These are phyloP conservation scores for Platyrinchus mystaceus DNA, from an alignment of 2,797 vertebrate genomes.

Conservation along the genomic window DNA sequence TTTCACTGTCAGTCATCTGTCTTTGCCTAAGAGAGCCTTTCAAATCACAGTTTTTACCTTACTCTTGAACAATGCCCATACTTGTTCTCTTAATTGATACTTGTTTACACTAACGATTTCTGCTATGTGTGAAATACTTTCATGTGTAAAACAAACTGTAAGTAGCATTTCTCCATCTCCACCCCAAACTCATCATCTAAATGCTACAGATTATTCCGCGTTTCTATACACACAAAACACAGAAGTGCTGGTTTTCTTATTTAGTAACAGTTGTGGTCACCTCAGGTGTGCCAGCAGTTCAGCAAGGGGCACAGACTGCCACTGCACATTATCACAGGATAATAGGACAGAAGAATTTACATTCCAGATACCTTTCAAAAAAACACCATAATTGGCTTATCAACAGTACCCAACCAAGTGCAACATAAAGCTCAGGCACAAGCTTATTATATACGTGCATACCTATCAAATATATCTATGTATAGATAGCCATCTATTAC, in stretches of 20 bases:
- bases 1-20: slow-evolving; percentile 15
- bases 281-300: not conserved
- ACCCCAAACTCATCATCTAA: slow-evolving; percentile 41
- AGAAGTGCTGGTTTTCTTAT: slow-evolving; percentile 2
- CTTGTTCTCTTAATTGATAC: slow-evolving; percentile 54
- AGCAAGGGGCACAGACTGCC: not conserved
- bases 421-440: slow-evolving; percentile 41
- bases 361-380: slow-evolving; percentile 46
- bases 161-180: slow-evolving; percentile 46
- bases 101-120: slow-evolving; percentile 56
- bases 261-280: slow-evolving; percentile 23
- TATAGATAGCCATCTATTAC: not conserved
- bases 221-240: slow-evolving; percentile 5
- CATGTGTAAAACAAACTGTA: slow-evolving; percentile 61
- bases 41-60: slow-evolving; percentile 44
- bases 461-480: not conserved
- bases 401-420: slow-evolving; percentile 55
- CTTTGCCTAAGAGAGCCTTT: slow-evolving; percentile 20
- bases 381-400: slow-evolving; percentile 62
- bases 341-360: slow-evolving; percentile 56
- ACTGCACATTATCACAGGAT: slow-evolving; percentile 32
- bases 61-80: slow-evolving; percentile 33
- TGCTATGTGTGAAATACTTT: slow-evolving; percentile 53
- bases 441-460: not conserved
- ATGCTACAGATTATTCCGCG: slow-evolving; percentile 14